A percentile compares a stretch with the other conserved stretches of the same genome.
Evolutionary conservation across 2,888 invertebrate species (phyloP).

Genomic region (Yponomeuta evonymella): DNA sequence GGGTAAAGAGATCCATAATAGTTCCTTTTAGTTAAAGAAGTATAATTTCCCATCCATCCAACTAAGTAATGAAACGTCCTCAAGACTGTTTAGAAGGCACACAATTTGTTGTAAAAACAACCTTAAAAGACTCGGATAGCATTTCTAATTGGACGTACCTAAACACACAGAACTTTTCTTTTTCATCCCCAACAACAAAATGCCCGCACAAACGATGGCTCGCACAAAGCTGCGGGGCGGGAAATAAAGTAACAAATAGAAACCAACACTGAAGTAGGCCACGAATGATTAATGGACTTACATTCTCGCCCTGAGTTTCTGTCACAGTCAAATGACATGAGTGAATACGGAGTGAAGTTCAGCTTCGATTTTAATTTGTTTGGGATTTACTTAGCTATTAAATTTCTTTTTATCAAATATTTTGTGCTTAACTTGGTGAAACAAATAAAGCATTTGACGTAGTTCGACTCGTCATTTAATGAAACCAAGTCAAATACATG

Average conservation of each 20-base stretch:
- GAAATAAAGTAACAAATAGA: constrained; percentile 12
- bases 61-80: too few relatives aligned
- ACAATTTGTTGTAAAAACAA: neutral
- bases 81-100: too few relatives aligned
- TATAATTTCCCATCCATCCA: too few relatives aligned
- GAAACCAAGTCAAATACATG: neutral
- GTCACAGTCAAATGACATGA: constrained; percentile 16
- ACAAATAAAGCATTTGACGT: too few relatives aligned
- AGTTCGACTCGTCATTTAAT: neutral
- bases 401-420: too few relatives aligned
- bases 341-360: neutral
- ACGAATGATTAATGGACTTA: constrained; percentile 17
- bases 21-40: too few relatives aligned
- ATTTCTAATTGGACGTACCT: neutral
- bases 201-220: neutral
- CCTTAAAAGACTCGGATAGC: neutral
- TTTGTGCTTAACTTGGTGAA: too few relatives aligned
- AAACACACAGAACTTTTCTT: neutral
- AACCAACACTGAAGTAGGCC: constrained; percentile 10
- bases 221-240: constrained; percentile 3
- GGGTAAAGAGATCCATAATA: too few relatives aligned
- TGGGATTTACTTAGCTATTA: too few relatives aligned
- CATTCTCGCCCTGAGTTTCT: constrained; percentile 12
- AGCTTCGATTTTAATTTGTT: too few relatives aligned
- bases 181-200: neutral